A percentile compares a stretch with the other conserved stretches of the same genome.
phyloP scores from a whole-genome alignment of 1,140 invertebrate genomes.

The Drosophila mauritiana region DNA sequence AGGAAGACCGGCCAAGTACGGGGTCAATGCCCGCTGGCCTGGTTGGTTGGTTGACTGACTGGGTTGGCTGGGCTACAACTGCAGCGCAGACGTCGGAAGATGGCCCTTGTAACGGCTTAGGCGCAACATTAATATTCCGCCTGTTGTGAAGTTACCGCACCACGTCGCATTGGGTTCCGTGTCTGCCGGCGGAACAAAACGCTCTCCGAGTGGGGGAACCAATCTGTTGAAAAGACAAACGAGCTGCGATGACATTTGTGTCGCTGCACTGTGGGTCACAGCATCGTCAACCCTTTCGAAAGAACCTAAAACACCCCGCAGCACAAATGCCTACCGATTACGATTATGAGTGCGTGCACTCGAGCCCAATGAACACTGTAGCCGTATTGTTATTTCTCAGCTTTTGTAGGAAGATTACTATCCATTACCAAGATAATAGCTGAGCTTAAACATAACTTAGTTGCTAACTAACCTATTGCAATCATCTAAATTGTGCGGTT shows the following conservation, averaged over 20 bases:
- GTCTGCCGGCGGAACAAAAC: slow-evolving; percentile 45
- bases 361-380: neutral
- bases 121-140: slow-evolving; percentile 53
- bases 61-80: slow-evolving; percentile 36
- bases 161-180: slow-evolving; percentile 30
- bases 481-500: no score
- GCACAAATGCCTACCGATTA: slow-evolving; percentile 10
- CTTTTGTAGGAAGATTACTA: no score
- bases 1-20: slow-evolving; percentile 14
- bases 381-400: no score
- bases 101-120: slow-evolving; percentile 54
- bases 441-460: no score
- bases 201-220: slow-evolving; percentile 23
- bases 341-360: slow-evolving; percentile 2
- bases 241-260: slow-evolving; percentile 45
- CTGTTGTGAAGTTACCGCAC: slow-evolving; percentile 51
- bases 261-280: slow-evolving; percentile 2
- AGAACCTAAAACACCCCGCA: neutral
- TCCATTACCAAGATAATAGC: no score
- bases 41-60: slow-evolving; percentile 1
- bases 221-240: slow-evolving; percentile 56
- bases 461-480: no score
- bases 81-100: slow-evolving; percentile 32
- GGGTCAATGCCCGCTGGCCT: slow-evolving; percentile 55
- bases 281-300: slow-evolving; percentile 11